Percentiles rank a stretch among this genome's conserved stretches.
These are phyloP conservation scores for Hylaeus anthracinus DNA, from an alignment of 1,140 invertebrate species.

Conservation along the genomic window DNA sequence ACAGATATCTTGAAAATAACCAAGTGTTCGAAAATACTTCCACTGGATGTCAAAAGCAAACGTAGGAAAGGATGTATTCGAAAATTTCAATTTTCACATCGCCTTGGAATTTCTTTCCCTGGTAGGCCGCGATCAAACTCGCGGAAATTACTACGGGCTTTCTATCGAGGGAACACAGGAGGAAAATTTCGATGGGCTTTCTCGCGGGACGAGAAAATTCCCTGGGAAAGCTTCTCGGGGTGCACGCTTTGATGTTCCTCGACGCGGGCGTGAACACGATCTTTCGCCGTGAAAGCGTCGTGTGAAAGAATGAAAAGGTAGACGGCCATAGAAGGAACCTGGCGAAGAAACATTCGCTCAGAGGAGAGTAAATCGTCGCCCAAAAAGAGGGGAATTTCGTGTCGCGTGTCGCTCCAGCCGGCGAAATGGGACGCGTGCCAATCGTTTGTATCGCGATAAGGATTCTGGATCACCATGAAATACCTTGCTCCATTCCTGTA, in stretches of 20 bases:
- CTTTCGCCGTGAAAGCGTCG: constrained; percentile 14
- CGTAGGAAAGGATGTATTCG: no score
- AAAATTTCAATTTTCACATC: constrained; percentile 10
- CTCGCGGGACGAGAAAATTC: constrained; percentile 16
- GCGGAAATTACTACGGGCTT: constrained; percentile 16
- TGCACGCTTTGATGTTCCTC: constrained; percentile 11
- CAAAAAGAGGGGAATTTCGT: constrained; percentile 22
- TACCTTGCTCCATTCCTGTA: no score
- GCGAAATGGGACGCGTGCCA: constrained; percentile 17
- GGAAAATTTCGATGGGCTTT: constrained; percentile 26
- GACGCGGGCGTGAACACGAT: constrained; percentile 9
- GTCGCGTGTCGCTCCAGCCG: neutral
- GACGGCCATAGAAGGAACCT: constrained; percentile 12
- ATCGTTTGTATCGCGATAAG: constrained; percentile 17
- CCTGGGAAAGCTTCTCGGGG: neutral
- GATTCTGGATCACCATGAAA: no score
- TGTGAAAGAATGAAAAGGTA: neutral
- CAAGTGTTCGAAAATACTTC: no score
- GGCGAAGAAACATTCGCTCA: constrained; percentile 6
- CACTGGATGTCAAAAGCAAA: no score
- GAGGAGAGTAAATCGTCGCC: constrained; percentile 10
- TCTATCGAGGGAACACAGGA: constrained; percentile 18
- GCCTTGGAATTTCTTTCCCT: neutral
- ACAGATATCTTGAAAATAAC: no score
- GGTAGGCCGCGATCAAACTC: constrained; percentile 1